A percentile compares a stretch with the other conserved stretches of the same genome.
phyloP scores from a whole-genome alignment of 2,888 invertebrate species.

The Electrophaes corylata region DNA sequence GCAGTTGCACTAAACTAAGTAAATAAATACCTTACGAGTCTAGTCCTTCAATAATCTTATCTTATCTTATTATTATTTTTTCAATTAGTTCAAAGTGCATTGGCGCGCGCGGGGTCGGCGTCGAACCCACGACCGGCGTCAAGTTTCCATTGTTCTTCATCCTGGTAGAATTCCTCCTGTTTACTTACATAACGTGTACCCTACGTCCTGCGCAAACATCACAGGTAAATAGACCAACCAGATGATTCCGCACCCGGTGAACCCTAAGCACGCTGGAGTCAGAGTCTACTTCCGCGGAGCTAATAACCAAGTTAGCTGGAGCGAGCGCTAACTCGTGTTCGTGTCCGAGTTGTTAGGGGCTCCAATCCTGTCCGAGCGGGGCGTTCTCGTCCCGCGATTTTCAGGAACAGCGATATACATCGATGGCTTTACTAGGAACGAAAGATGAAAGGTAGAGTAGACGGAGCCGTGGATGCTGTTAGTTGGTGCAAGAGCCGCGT shows the following conservation, averaged over 20 bases:
- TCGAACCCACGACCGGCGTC: conserved; percentile 25
- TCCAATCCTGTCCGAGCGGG: conserved; percentile 47
- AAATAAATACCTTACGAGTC: no score
- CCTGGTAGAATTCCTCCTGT: conserved; percentile 54
- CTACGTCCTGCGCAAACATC: conserved; percentile 54
- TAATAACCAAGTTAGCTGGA: conserved; percentile 43
- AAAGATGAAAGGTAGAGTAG: neutral
- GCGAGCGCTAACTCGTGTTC: conserved; percentile 60
- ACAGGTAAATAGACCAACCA: conserved; percentile 54
- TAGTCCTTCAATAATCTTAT: no score
- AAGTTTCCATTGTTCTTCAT: conserved; percentile 46
- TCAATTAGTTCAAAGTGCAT: neutral
- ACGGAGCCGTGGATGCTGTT: conserved; percentile 15
- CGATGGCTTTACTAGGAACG: neutral
- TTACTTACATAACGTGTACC: conserved; percentile 45
- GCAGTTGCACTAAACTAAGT: no score
- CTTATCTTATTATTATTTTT: no score
- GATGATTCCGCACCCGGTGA: conserved; percentile 1
- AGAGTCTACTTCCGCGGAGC: conserved; percentile 38
- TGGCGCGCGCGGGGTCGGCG: neutral
- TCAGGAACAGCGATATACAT: conserved; percentile 7
- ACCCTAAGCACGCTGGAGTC: conserved; percentile 32
- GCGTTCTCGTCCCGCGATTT: conserved; percentile 21
- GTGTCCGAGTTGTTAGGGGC: conserved; percentile 65
- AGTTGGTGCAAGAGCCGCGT: neutral